These are phyloP conservation scores for Scopus umbretta DNA, from an alignment of 2,113 vertebrate species.

Conservation along the genomic window DNA sequence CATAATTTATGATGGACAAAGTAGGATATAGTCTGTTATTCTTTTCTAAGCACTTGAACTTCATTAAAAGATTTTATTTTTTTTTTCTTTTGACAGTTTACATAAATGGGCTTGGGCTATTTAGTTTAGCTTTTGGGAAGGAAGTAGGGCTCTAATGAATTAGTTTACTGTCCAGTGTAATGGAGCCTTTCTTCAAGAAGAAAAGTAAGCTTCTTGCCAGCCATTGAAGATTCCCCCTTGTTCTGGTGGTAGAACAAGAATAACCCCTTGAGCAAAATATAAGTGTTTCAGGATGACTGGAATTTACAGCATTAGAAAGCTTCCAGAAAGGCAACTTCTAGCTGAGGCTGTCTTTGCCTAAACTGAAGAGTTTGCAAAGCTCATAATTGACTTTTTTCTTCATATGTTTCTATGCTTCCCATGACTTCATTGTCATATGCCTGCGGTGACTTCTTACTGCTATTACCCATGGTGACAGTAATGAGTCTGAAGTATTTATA, in stretches of 20 bases:
- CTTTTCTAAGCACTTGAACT: neutral
- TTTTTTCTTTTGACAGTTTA: neutral
- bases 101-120: slow-evolving; percentile 14
- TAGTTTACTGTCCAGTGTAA: slow-evolving; percentile 55
- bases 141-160: slow-evolving; percentile 44
- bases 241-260: slow-evolving; percentile 58
- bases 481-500: neutral
- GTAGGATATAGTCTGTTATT: slow-evolving; percentile 4
- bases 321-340: slow-evolving; percentile 41
- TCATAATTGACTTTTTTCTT: slow-evolving; percentile 17
- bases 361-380: slow-evolving; percentile 10
- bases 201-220: slow-evolving; percentile 41
- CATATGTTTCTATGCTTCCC: neutral
- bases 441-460: neutral
- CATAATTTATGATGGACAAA: neutral
- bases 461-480: neutral
- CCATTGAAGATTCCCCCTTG: slow-evolving; percentile 47
- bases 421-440: neutral
- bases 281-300: slow-evolving; percentile 6
- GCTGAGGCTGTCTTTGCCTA: slow-evolving; percentile 3
- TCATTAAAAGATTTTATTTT: neutral
- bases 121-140: slow-evolving; percentile 35
- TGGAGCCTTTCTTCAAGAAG: slow-evolving; percentile 48
- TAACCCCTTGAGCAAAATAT: slow-evolving; percentile 49
- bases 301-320: slow-evolving; percentile 30